phyloP scores from a whole-genome alignment of 2,797 vertebrate genomes.

The Schizopygopsis pylzovi region DNA sequence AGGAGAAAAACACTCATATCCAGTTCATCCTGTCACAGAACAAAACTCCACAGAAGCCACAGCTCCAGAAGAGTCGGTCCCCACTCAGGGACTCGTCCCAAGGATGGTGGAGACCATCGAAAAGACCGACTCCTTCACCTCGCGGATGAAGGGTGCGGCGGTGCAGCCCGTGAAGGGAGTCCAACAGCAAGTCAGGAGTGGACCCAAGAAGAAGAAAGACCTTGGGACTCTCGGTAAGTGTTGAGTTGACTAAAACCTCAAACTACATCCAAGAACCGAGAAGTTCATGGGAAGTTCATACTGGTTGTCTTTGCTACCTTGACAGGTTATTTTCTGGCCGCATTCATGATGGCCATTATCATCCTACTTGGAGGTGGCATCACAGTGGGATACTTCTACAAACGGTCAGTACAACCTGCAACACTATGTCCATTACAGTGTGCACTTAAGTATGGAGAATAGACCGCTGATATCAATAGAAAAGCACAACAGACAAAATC shows the following conservation, averaged over 20 bases:
- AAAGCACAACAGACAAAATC: not conserved
- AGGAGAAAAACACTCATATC: not conserved
- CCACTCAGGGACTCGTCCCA: slow-evolving; percentile 36
- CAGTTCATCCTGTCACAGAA: slow-evolving; percentile 60
- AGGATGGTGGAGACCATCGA: slow-evolving; percentile 69
- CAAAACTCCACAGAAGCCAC: slow-evolving; percentile 56
- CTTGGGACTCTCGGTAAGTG: slow-evolving; percentile 84
- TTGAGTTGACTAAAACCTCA: not conserved
- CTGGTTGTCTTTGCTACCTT: slow-evolving; percentile 18
- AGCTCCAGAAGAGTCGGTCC: slow-evolving; percentile 39
- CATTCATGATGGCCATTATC: slow-evolving; percentile 80
- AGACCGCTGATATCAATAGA: not conserved
- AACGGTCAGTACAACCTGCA: slow-evolving; percentile 72
- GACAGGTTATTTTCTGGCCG: slow-evolving; percentile 76
- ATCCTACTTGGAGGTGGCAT: slow-evolving; percentile 80
- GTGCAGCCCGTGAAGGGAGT: slow-evolving; percentile 88
- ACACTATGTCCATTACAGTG: not conserved
- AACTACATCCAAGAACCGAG: not conserved
- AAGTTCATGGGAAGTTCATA: not conserved
- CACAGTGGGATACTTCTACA: slow-evolving; percentile 81
- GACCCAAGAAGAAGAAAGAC: slow-evolving; percentile 90
- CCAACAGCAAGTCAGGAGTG: slow-evolving; percentile 86
- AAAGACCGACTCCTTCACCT: slow-evolving; percentile 68
- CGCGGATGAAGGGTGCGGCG: slow-evolving; percentile 74
- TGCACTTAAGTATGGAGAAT: not conserved